Evolutionary conservation across 2,888 invertebrate species (phyloP).

Genomic region (Dorcus hopei): DNA sequence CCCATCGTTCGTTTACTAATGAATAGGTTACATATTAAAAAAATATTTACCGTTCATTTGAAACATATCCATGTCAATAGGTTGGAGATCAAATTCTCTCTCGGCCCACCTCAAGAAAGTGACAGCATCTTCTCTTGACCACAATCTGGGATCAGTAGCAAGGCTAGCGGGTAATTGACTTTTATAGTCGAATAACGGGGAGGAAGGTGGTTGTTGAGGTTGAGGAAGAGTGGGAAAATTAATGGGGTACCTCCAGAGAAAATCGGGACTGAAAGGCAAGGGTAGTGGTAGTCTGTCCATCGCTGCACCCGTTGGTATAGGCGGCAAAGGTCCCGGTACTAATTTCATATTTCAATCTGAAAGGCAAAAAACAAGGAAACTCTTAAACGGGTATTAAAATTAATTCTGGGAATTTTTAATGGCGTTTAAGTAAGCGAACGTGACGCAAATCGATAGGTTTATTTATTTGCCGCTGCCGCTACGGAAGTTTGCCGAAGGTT

Average conservation of each 20-base stretch:
- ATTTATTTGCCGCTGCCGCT: slow-evolving; percentile 21
- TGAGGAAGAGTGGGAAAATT: slow-evolving; percentile 68
- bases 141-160: slow-evolving; percentile 84
- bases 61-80: slow-evolving; percentile 89
- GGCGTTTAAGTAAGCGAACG: slow-evolving; percentile 5
- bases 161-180: slow-evolving; percentile 80
- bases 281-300: slow-evolving; percentile 75
- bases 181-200: slow-evolving; percentile 79
- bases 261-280: slow-evolving; percentile 78
- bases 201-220: slow-evolving; percentile 59
- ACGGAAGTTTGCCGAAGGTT: slow-evolving; percentile 34
- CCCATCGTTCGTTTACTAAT: not conserved
- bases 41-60: slow-evolving; percentile 83
- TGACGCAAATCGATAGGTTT: slow-evolving; percentile 4
- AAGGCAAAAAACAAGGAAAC: slow-evolving; percentile 12
- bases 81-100: slow-evolving; percentile 86
- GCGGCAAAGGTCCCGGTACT: slow-evolving; percentile 50
- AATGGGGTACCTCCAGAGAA: slow-evolving; percentile 84
- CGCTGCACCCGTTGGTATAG: slow-evolving; percentile 51
- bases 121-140: slow-evolving; percentile 87
- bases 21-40: slow-evolving; percentile 1
- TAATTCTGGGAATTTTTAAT: slow-evolving; percentile 14
- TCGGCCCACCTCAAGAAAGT: slow-evolving; percentile 89
- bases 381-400: slow-evolving; percentile 9
- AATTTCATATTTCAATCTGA: slow-evolving; percentile 52